These are phyloP conservation scores for Fabriciana adippe DNA, from an alignment of 2,888 invertebrate species.

Conservation along the genomic window DNA sequence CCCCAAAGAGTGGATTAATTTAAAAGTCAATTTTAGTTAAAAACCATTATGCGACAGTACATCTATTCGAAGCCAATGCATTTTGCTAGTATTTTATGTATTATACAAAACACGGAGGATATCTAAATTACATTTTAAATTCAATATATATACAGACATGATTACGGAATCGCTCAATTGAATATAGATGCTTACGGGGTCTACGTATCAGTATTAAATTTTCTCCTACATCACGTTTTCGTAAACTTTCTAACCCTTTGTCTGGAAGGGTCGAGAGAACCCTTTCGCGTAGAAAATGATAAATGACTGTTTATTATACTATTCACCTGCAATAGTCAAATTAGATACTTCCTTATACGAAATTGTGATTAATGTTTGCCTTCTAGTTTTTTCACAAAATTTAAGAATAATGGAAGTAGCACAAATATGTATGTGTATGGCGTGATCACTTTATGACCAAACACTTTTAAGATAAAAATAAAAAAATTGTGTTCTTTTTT, in stretches of 20 bases:
- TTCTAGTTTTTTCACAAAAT: too few relatives aligned
- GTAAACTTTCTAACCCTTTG: slow-evolving; percentile 39
- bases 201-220: slow-evolving; percentile 29
- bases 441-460: too few relatives aligned
- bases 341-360: slow-evolving; percentile 14
- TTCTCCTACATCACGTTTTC: slow-evolving; percentile 47
- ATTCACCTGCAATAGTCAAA: slow-evolving; percentile 22
- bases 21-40: too few relatives aligned
- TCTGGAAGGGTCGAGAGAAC: slow-evolving; percentile 37
- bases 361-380: slow-evolving; percentile 8
- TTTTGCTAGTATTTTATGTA: too few relatives aligned
- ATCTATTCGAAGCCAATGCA: too few relatives aligned
- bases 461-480: too few relatives aligned
- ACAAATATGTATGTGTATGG: too few relatives aligned
- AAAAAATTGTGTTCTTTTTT: too few relatives aligned
- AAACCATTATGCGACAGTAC: too few relatives aligned
- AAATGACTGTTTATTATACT: slow-evolving; percentile 36
- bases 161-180: slow-evolving; percentile 4
- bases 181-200: slow-evolving; percentile 18
- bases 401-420: too few relatives aligned
- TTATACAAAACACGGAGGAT: too few relatives aligned
- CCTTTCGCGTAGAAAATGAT: slow-evolving; percentile 40
- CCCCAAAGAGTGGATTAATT: too few relatives aligned
- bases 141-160: slow-evolving; percentile 1
- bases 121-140: background rate